phyloP scores from a whole-genome alignment of 2,888 invertebrate genomes.

The Amiota mariae region DNA sequence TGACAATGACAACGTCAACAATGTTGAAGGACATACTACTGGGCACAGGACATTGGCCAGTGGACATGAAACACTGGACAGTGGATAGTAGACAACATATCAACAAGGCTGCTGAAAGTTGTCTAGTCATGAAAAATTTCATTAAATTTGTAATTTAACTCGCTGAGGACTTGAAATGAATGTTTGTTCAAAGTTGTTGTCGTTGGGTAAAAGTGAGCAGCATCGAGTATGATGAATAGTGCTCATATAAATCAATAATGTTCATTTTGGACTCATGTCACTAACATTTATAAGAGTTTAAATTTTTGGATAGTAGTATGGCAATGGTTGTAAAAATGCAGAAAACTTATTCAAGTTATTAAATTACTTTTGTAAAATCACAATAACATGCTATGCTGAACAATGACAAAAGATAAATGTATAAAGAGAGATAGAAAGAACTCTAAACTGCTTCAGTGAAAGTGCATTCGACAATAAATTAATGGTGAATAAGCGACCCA shows the following conservation, averaged over 20 bases:
- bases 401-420: slow-evolving; percentile 1
- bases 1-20: slow-evolving; percentile 29
- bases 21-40: slow-evolving; percentile 36
- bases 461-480: slow-evolving; percentile 53
- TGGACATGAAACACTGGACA: slow-evolving; percentile 12
- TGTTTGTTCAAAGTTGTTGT: neutral
- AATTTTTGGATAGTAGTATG: neutral
- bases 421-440: neutral
- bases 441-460: slow-evolving; percentile 22
- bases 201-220: no score
- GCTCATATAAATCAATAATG: slow-evolving; percentile 9
- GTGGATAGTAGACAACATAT: slow-evolving; percentile 30
- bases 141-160: slow-evolving; percentile 57
- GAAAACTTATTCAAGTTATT: no score
- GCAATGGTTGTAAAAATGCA: no score
- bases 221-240: neutral
- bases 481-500: slow-evolving; percentile 50
- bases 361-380: no score
- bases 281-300: slow-evolving; percentile 3
- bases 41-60: slow-evolving; percentile 25
- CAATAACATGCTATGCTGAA: neutral
- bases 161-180: neutral
- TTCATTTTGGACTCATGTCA: neutral
- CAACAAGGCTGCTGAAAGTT: slow-evolving; percentile 54
- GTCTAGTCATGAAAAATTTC: slow-evolving; percentile 53